phyloP scores from a whole-genome alignment of 2,113 vertebrate genomes.

The Trachemys scripta region DNA sequence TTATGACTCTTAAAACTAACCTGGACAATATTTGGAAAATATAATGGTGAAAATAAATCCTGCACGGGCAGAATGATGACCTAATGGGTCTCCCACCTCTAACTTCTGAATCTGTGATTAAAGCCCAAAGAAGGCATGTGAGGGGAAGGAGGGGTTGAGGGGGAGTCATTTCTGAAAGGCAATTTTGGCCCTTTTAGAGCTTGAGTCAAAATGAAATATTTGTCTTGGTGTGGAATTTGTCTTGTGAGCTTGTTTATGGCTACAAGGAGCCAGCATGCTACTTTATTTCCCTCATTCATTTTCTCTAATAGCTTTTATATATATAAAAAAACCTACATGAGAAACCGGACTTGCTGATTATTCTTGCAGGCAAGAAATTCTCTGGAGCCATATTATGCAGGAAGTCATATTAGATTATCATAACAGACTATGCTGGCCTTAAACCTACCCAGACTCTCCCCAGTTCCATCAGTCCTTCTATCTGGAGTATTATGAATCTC shows the following conservation, averaged over 20 bases:
- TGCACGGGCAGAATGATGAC: neutral
- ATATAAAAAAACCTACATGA: neutral
- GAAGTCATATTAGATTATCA: neutral
- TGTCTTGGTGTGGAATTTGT: neutral
- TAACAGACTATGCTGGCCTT: neutral
- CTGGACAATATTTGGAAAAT: neutral
- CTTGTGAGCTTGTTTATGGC: neutral
- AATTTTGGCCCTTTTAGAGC: neutral
- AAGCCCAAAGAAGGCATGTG: neutral
- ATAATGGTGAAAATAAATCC: neutral
- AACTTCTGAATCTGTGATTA: neutral
- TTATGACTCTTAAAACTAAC: conserved; percentile 1
- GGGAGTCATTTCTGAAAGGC: neutral
- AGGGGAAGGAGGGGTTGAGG: neutral
- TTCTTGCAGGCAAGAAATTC: neutral
- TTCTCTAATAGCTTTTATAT: neutral
- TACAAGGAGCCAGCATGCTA: neutral
- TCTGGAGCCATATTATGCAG: neutral
- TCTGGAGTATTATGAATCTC: neutral
- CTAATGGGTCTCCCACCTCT: neutral
- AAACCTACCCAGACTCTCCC: neutral
- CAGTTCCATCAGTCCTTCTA: neutral
- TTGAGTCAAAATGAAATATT: neutral
- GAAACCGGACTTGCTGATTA: neutral
- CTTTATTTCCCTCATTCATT: neutral